These are phyloP conservation scores for Cariama cristata DNA, from an alignment of 2,113 vertebrate species.

Conservation along the genomic window DNA sequence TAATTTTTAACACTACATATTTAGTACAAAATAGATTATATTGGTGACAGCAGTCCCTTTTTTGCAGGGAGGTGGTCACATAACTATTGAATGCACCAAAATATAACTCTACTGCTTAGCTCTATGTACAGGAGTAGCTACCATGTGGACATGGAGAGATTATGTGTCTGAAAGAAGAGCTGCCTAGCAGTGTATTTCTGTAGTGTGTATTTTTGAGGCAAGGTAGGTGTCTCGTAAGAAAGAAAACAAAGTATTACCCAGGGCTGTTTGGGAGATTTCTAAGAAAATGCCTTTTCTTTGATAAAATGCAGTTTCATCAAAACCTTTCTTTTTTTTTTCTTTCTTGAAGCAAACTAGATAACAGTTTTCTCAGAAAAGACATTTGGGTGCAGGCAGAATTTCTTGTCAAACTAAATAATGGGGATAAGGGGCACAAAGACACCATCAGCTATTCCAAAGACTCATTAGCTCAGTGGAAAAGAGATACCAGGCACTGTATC, in stretches of 20 bases:
- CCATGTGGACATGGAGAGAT: not conserved
- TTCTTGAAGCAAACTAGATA: not conserved
- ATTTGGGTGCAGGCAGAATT: not conserved
- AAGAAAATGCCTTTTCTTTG: slow-evolving; percentile 1
- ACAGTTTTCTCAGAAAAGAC: not conserved
- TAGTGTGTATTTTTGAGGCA: not conserved
- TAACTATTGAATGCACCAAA: not conserved
- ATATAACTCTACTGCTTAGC: not conserved
- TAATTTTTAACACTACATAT: not conserved
- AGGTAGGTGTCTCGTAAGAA: not conserved
- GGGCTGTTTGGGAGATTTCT: not conserved
- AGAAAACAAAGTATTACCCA: not conserved
- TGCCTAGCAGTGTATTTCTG: not conserved
- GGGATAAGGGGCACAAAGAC: not conserved
- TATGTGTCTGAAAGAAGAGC: not conserved
- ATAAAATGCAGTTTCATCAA: not conserved
- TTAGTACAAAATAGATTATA: not conserved
- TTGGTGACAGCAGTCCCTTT: not conserved
- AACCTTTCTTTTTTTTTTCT: not conserved
- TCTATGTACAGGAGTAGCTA: not conserved
- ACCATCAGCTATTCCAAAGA: not conserved
- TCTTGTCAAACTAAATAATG: not conserved
- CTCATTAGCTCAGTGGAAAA: not conserved
- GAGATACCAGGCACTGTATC: not conserved
- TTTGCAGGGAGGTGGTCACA: not conserved